phyloP scores from a whole-genome alignment of 2,113 vertebrate genomes.

The Sphyrna mokarran region DNA sequence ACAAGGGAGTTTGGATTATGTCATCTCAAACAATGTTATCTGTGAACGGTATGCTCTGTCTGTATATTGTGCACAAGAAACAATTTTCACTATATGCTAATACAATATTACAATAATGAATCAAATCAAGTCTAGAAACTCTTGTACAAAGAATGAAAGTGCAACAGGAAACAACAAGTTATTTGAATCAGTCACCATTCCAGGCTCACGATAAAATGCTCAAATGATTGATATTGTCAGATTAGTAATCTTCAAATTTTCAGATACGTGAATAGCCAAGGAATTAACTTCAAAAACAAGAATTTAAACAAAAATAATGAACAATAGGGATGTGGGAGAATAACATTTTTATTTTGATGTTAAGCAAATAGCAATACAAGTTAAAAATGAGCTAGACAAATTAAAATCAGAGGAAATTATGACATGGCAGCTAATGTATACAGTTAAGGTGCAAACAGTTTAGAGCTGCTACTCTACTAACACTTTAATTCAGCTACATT shows the following conservation, averaged over 20 bases:
- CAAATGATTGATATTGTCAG: background rate
- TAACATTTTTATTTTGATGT: background rate
- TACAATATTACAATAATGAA: no score
- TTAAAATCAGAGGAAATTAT: background rate
- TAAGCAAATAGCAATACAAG: background rate
- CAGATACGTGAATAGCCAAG: background rate
- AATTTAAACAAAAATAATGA: background rate
- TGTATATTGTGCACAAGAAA: no score
- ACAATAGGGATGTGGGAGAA: background rate
- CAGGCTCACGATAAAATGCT: background rate
- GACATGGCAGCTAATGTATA: background rate
- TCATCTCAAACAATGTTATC: no score
- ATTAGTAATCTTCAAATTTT: background rate
- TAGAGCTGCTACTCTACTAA: background rate
- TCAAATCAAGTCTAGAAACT: background rate
- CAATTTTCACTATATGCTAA: no score
- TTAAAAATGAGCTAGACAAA: background rate
- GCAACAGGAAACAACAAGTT: background rate
- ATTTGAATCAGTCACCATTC: background rate
- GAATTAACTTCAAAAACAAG: background rate
- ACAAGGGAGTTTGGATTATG: background rate
- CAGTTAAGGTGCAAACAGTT: background rate
- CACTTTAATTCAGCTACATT: background rate
- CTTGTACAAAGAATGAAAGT: background rate
- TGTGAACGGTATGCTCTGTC: no score